phyloP scores from a whole-genome alignment of 2,797 vertebrate species.

The Masticophis lateralis region DNA sequence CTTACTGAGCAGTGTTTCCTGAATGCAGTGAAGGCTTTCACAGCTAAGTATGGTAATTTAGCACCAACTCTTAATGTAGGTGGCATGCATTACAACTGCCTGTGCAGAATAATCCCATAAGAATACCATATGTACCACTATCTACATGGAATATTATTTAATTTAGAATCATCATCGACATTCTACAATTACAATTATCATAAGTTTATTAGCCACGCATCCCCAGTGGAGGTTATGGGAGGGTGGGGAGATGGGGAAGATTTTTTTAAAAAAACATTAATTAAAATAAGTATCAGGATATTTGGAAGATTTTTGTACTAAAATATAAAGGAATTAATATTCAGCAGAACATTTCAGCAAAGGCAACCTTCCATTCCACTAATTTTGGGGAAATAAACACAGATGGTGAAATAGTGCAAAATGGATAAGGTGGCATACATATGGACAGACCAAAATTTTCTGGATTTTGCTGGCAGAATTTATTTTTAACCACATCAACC shows the following conservation, averaged over 20 bases:
- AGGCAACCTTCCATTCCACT: background rate
- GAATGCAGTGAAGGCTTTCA: background rate
- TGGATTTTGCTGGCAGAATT: background rate
- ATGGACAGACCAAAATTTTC: background rate
- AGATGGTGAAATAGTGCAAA: background rate
- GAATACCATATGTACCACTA: background rate
- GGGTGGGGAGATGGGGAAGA: background rate
- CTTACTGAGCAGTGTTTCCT: background rate
- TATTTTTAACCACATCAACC: background rate
- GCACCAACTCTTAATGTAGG: background rate
- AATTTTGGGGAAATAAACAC: background rate
- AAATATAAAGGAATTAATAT: background rate
- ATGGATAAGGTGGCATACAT: background rate
- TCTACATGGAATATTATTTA: background rate
- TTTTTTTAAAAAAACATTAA: background rate
- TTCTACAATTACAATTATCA: background rate
- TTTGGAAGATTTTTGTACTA: background rate
- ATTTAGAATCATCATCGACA: background rate
- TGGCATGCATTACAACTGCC: background rate
- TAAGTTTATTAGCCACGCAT: background rate
- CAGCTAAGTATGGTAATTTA: background rate
- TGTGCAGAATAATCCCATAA: background rate
- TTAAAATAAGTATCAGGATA: background rate
- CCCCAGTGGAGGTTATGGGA: background rate
- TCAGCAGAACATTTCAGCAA: background rate